A percentile compares a stretch with the other conserved stretches of the same genome.
Evolutionary conservation across 2,888 invertebrate genomes (phyloP).

Genomic region (Ichneumoninae sp.): DNA sequence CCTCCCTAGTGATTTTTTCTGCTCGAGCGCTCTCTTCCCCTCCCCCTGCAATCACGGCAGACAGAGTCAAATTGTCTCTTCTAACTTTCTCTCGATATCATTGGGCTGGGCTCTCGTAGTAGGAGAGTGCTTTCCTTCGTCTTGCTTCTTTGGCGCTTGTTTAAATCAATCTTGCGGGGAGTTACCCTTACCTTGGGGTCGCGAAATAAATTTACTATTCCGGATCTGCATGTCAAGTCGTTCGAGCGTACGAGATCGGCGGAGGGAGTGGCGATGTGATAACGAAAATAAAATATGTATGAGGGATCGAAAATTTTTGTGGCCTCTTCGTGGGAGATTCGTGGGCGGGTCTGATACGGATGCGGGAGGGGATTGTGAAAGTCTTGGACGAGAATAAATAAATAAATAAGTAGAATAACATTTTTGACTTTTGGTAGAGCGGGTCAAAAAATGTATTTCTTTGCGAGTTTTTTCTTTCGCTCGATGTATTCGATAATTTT

Average conservation of each 20-base stretch:
- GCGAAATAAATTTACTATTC: slow-evolving; percentile 40
- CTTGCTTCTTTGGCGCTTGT: slow-evolving; percentile 47
- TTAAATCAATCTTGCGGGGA: slow-evolving; percentile 56
- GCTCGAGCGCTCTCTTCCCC: slow-evolving; percentile 21
- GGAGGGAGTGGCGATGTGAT: neutral
- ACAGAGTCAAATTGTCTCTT: slow-evolving; percentile 52
- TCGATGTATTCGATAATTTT: neutral
- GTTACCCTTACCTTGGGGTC: slow-evolving; percentile 10
- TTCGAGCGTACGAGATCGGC: neutral
- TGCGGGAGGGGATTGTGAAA: neutral
- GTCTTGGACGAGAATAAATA: neutral
- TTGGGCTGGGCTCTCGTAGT: slow-evolving; percentile 62
- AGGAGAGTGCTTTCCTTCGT: slow-evolving; percentile 65
- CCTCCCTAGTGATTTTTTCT: slow-evolving; percentile 41
- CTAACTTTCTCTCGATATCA: slow-evolving; percentile 59
- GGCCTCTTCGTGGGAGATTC: neutral
- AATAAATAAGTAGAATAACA: neutral
- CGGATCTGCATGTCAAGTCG: slow-evolving; percentile 1
- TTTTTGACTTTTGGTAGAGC: neutral
- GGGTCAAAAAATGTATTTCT: neutral
- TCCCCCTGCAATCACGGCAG: slow-evolving; percentile 65
- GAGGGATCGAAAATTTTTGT: slow-evolving; percentile 17
- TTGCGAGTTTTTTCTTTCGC: neutral
- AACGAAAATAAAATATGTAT: slow-evolving; percentile 25
- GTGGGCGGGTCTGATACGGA: neutral